phyloP scores from a whole-genome alignment of 2,888 invertebrate genomes.

The Macrosiphum euphorbiae region DNA sequence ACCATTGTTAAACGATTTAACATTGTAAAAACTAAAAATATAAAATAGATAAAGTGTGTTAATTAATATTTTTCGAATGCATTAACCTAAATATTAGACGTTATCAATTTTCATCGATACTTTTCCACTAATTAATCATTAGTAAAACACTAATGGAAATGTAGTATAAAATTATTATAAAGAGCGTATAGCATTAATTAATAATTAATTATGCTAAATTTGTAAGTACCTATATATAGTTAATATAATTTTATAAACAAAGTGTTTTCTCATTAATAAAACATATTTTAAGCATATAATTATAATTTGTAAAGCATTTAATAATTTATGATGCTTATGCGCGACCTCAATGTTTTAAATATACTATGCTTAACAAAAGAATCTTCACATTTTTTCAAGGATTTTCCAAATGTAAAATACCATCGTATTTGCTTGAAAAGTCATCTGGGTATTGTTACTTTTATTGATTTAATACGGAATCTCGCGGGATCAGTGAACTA shows the following conservation, averaged over 20 bases:
- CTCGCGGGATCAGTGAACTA: background rate
- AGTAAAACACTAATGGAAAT: background rate
- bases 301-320: conserved; percentile 19
- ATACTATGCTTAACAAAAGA: background rate
- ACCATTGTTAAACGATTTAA: background rate
- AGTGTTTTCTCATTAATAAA: conserved; percentile 20
- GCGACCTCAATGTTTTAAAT: background rate
- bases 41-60: background rate
- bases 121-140: background rate
- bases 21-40: background rate
- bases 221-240: background rate
- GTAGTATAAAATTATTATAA: background rate
- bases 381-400: background rate
- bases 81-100: background rate
- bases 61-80: background rate
- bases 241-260: background rate
- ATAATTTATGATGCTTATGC: background rate
- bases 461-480: background rate
- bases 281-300: background rate
- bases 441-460: background rate
- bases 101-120: background rate
- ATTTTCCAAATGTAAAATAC: background rate
- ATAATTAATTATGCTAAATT: background rate
- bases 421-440: background rate
- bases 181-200: background rate